Conservation (phyloP, 2,113 vertebrate genomes). For the Pantherophis guttatus region DNA sequence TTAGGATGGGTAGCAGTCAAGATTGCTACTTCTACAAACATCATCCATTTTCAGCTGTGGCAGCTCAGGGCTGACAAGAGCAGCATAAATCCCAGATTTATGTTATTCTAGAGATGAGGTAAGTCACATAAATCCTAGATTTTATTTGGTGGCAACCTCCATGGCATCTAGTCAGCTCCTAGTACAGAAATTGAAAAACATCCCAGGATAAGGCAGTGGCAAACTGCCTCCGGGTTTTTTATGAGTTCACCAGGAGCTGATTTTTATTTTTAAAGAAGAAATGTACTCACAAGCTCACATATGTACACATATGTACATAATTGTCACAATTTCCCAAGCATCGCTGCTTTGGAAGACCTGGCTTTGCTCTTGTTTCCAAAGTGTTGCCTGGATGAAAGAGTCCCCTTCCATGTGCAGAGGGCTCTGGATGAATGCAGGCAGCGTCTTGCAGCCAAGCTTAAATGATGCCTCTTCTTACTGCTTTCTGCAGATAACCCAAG, state of each 20-base stretch:
- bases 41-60: not conserved
- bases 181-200: not conserved
- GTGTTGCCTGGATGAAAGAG: too few relatives aligned
- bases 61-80: not conserved
- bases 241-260: not conserved
- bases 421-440: too few relatives aligned
- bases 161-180: not conserved
- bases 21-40: not conserved
- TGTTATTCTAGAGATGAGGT: not conserved
- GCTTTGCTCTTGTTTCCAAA: not conserved
- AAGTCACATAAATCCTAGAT: not conserved
- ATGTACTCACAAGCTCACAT: not conserved
- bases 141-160: not conserved
- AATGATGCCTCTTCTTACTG: not conserved
- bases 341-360: not conserved
- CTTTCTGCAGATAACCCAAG: conserved; percentile 78
- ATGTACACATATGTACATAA: not conserved
- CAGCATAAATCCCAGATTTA: not conserved
- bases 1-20: not conserved
- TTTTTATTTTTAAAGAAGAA: not conserved
- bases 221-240: not conserved
- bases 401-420: too few relatives aligned
- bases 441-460: not conserved
- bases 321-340: not conserved
- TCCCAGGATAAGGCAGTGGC: not conserved